These are phyloP conservation scores for Sarcophaga bullata DNA, from an alignment of 1,140 invertebrate genomes.

Conservation along the genomic window DNA sequence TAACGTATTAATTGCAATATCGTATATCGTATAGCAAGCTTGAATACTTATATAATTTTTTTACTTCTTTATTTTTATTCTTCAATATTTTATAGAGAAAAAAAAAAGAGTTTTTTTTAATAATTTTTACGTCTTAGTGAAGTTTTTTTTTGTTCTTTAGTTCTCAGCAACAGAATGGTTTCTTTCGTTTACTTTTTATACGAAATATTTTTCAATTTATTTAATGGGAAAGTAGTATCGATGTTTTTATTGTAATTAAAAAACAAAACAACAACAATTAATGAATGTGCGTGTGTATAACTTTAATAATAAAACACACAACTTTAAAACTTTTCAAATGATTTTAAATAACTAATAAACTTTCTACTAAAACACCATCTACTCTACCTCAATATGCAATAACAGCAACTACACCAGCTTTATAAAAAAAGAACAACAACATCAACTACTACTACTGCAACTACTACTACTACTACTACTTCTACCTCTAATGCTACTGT, in stretches of 20 bases:
- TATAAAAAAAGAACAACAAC: background rate
- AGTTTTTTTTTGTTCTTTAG: background rate
- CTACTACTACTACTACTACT: background rate
- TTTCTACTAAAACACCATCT: background rate
- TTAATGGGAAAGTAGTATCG: slow-evolving; percentile 15
- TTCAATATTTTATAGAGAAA: slow-evolving; percentile 1
- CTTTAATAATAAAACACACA: background rate
- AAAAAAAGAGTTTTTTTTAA: too few relatives aligned
- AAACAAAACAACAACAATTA: background rate
- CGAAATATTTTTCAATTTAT: slow-evolving; percentile 5
- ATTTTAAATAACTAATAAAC: background rate
- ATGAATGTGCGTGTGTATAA: slow-evolving; percentile 43
- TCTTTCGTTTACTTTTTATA: background rate
- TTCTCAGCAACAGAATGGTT: slow-evolving; percentile 29
- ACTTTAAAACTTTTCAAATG: background rate
- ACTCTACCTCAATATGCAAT: background rate
- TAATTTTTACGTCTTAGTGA: too few relatives aligned
- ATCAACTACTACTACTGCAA: background rate
- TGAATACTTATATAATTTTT: background rate
- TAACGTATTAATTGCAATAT: background rate
- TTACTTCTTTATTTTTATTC: background rate
- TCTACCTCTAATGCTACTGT: too few relatives aligned
- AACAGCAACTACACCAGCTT: background rate
- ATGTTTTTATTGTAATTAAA: background rate
- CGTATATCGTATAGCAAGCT: background rate